Evolutionary conservation across 2,797 vertebrate genomes (phyloP).

Genomic region (Hydrocynus forskahlii): DNA sequence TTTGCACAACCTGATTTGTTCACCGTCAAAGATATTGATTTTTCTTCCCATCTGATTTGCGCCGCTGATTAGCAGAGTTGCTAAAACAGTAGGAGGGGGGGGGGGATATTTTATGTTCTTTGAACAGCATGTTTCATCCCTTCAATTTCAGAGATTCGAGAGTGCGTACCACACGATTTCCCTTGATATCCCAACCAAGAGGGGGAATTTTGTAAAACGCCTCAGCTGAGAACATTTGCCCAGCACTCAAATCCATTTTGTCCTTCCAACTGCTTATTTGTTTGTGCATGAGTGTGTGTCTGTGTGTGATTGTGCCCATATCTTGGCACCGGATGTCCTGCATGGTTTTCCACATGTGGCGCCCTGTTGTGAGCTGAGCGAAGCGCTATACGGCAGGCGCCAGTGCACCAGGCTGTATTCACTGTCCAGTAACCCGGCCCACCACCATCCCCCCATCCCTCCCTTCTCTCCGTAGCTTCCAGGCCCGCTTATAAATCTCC

Average conservation of each 20-base stretch:
- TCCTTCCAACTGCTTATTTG: slow-evolving; percentile 50
- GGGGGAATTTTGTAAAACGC: neutral
- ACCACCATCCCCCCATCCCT: neutral
- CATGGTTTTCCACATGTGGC: slow-evolving; percentile 2
- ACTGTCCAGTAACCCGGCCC: too few relatives aligned
- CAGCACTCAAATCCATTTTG: slow-evolving; percentile 47
- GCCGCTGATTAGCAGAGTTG: slow-evolving; percentile 23
- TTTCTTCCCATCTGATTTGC: slow-evolving; percentile 29
- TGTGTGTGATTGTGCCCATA: neutral
- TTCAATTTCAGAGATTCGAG: neutral
- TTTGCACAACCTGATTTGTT: slow-evolving; percentile 10
- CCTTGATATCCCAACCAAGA: slow-evolving; percentile 1
- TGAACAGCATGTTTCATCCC: neutral
- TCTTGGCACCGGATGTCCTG: slow-evolving; percentile 4
- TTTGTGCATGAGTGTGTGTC: slow-evolving; percentile 5
- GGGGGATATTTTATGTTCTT: neutral
- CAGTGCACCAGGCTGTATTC: neutral
- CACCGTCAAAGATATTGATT: slow-evolving; percentile 35
- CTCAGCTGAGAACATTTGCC: slow-evolving; percentile 34
- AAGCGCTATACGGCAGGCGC: neutral
- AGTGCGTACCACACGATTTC: neutral
- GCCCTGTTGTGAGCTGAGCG: neutral
- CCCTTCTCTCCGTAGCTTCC: slow-evolving; percentile 24
- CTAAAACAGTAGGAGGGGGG: slow-evolving; percentile 30
- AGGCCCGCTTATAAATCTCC: slow-evolving; percentile 54